Conservation (phyloP, 2,888 invertebrate species). For the Entomobrya proxima region DNA sequence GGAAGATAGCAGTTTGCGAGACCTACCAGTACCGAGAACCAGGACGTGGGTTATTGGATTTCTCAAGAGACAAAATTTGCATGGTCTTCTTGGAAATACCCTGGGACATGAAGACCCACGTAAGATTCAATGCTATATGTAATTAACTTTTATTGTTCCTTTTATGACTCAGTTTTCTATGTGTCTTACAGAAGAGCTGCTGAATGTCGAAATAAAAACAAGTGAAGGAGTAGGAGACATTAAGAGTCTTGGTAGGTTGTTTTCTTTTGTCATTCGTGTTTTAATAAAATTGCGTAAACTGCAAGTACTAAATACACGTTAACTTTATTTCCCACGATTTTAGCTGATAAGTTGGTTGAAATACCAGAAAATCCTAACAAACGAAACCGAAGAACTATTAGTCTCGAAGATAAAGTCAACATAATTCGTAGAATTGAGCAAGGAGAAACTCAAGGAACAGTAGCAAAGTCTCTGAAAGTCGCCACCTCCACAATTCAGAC, state of each 20-base stretch:
- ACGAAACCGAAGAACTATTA: constrained; percentile 45
- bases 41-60: constrained; percentile 31
- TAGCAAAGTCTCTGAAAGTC: constrained; percentile 49
- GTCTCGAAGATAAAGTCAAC: constrained; percentile 54
- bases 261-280: no score
- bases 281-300: no score
- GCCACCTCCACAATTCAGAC: constrained; percentile 64
- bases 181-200: not conserved
- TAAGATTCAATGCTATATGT: no score
- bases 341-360: constrained; percentile 35
- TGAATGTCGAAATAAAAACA: not conserved
- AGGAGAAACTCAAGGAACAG: constrained; percentile 59
- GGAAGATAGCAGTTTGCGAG: not conserved
- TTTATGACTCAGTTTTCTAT: not conserved
- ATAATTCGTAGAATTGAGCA: constrained; percentile 61
- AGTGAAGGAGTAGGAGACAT: not conserved
- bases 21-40: not conserved
- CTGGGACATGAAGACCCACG: constrained; percentile 37
- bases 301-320: no score
- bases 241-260: constrained; percentile 8
- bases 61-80: constrained; percentile 34
- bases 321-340: not conserved
- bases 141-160: not conserved
- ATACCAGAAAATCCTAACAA: constrained; percentile 66
- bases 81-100: constrained; percentile 23